phyloP scores from a whole-genome alignment of 2,113 vertebrate genomes.

The Paracanthobrama guichenoti region DNA sequence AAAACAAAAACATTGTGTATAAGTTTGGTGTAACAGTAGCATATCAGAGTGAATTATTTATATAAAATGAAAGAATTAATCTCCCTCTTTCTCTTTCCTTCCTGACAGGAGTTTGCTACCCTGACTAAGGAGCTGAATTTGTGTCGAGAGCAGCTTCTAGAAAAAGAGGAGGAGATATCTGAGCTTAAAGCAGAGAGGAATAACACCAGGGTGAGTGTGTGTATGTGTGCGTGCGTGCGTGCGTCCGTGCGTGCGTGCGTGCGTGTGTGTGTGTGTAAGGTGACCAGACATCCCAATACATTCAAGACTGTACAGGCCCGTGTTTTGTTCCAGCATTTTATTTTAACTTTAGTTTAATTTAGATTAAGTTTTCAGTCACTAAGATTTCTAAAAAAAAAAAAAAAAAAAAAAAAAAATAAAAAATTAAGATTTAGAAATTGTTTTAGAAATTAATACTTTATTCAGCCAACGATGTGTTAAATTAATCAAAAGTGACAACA shows the following conservation, averaged over 20 bases:
- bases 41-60: background rate
- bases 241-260: background rate
- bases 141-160: conserved; percentile 94
- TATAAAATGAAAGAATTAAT: background rate
- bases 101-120: conserved; percentile 90
- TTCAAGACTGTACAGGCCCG: background rate
- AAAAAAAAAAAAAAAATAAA: no score
- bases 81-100: conserved; percentile 2
- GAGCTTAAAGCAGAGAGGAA: conserved; percentile 97
- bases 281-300: background rate
- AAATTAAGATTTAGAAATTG: no score
- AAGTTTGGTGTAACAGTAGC: background rate
- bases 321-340: background rate
- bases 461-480: no score
- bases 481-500: no score
- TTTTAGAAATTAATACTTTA: no score
- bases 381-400: background rate
- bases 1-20: background rate
- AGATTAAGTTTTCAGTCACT: background rate
- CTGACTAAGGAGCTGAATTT: conserved; percentile 93
- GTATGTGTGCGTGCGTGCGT: conserved; percentile 21
- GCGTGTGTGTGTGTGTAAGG: background rate
- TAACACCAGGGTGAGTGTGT: conserved; percentile 87
- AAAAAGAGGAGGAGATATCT: conserved; percentile 96
- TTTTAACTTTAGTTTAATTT: background rate